These are phyloP conservation scores for Anoplolepis gracilipes DNA, from an alignment of 1,140 invertebrate genomes.

Conservation along the genomic window DNA sequence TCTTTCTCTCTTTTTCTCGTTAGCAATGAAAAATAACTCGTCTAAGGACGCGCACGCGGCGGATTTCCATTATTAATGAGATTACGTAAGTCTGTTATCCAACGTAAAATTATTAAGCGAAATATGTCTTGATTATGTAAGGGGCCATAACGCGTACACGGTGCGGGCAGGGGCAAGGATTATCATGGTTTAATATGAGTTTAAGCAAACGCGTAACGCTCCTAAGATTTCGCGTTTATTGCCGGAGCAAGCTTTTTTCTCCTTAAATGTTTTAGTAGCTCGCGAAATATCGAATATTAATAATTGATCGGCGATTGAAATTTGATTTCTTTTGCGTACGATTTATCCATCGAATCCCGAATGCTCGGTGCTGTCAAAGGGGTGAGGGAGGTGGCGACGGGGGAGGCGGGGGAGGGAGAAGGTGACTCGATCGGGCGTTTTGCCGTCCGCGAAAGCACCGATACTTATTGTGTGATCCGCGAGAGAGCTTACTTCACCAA, in stretches of 20 bases:
- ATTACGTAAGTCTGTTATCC: conserved; percentile 58
- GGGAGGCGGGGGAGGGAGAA: too few relatives aligned
- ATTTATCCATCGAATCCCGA: conserved; percentile 50
- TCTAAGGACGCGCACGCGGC: background rate
- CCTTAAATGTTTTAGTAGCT: background rate
- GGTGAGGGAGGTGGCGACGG: background rate
- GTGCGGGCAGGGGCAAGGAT: background rate
- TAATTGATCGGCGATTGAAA: conserved; percentile 49
- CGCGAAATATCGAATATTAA: conserved; percentile 6
- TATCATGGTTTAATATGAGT: conserved; percentile 52
- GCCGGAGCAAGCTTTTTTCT: background rate
- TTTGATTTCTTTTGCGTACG: conserved; percentile 44
- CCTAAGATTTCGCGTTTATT: background rate
- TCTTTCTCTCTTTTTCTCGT: too few relatives aligned
- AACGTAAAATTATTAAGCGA: conserved; percentile 55
- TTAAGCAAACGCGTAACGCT: background rate
- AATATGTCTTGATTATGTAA: conserved; percentile 46
- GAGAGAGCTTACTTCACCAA: conserved; percentile 43
- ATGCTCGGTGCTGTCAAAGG: background rate
- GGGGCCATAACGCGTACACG: background rate
- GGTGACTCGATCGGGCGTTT: conserved; percentile 7
- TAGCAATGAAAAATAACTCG: conserved; percentile 40
- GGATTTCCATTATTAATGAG: conserved; percentile 58
- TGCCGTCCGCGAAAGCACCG: conserved; percentile 39
- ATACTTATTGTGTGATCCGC: conserved; percentile 59